Evolutionary conservation across 1,140 invertebrate species (phyloP), one percentile per base, ranked within the genome.

Genomic region (Asobara japonica): DNA sequence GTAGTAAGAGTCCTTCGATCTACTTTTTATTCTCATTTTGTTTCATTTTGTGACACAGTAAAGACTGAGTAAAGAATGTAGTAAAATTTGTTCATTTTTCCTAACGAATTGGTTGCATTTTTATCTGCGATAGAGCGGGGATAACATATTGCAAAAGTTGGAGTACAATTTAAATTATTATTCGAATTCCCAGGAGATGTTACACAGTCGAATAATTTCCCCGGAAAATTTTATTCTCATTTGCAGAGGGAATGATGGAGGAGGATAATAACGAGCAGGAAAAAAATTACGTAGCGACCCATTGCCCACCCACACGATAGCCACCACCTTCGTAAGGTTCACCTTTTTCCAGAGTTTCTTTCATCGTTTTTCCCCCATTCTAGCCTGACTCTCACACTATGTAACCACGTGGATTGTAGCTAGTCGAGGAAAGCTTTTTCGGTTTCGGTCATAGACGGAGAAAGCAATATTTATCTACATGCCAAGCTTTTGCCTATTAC

Each of bases 401-500:
- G 20, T 18, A 33, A 48, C 65, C 27, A 22, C 51, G 27, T 36
- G 29, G 65, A 6, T 48, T 33, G 33, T 6, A 18, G 51, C 6
- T 18, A 18, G 51, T 25, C 2, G 18, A 10, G 51, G 11, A 56
- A 56, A 25, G 7, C 25, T 56, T 56, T 56, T 51, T 51, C 22
- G 18, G n/a, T 51, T 68, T n/a, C 10, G 29, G 65, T 68, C 61
- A 69, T 66, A 75, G 73, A 51, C 67, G 68, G 75, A 72, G 65
- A n/a, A n/a, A 48, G 71, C n/a, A 22, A 20, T 56, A 61, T 66
- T 77, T 77, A 77, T 78, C 74, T 77, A 77, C 75, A 69, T 65
- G 33, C 8, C 60, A 69, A 73, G 72, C 31, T 51, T 41, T 68
- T 13, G 1, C 38, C 41, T 16, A 27, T 8, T 18, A 56, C 51